Base-by-base conservation (phyloP, 2,797 vertebrate genomes). In the Enteromius argenteus region DNA sequence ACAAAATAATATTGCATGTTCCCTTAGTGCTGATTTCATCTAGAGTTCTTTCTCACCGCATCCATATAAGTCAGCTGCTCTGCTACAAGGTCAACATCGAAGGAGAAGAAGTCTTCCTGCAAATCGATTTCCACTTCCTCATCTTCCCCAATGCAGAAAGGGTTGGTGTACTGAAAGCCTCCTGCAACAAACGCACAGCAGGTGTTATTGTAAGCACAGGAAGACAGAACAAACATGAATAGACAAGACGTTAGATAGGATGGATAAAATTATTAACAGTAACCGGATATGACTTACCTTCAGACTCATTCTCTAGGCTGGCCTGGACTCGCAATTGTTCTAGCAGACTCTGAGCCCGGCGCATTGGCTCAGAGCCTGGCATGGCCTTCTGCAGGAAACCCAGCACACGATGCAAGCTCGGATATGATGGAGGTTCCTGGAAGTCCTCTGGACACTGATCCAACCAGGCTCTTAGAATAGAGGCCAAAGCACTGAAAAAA, bases 11-110 rank as follows among this genome's bases (percentile, higher is more conserved):
- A 64, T 8, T 32, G 32, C 15, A 32, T 19, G 30, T 23, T 23
- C n/a, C n/a, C n/a, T 58, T 23, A 58, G 56, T 32, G 13, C 69
- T 5, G 39, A 72, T 49, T 72, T 30, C 27, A 72, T 49, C 21
- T 17, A 27, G 14, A 5, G 58, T 5, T 32, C 13, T 30, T 0
- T 81, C 96, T 84, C 91, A 99, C 98, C 2, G 98, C 96, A 11
- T 99, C 98, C 97, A 98, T 97, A 88, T 97, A 99, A 21, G 98
- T 99, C 90, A 99, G 92, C 91, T 99, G 98, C 90, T 98, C 97
- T 0, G 98, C 98, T 92, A 99, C 97, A 11, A 97, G 91, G 15
- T 98, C 96, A 1, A 96, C 93, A 0, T 95, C 91, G 60, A 99
- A 98, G 23, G 92, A 94, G 62, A 96, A 94, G 91, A 99, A 97